Conservation (phyloP, 53 echinoderm and acorn worm species). For the Apostichopus leukothele region DNA sequence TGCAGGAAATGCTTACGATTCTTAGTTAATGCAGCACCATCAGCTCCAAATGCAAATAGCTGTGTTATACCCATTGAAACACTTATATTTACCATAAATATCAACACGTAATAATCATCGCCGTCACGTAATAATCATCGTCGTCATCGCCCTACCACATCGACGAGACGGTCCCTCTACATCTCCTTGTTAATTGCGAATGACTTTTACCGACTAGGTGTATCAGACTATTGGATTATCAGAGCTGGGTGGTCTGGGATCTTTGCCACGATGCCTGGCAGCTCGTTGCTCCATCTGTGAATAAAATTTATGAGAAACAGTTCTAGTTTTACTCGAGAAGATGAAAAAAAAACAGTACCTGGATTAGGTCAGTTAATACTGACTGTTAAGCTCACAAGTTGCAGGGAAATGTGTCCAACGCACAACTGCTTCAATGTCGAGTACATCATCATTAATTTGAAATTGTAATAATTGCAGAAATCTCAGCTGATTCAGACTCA, state of each 20-base stretch:
- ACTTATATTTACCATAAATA: neutral
- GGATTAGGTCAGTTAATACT: neutral
- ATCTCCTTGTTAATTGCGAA: neutral
- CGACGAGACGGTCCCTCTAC: neutral
- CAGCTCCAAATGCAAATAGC: neutral
- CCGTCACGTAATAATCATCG: neutral
- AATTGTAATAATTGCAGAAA: neutral
- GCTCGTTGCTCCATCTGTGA: constrained; percentile 28
- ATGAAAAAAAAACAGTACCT: neutral
- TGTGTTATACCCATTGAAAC: neutral
- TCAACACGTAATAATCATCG: too few relatives aligned
- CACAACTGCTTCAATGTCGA: neutral
- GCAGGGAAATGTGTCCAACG: too few relatives aligned
- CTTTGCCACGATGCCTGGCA: constrained; percentile 1
- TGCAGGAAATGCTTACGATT: neutral
- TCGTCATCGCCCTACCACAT: neutral
- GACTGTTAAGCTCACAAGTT: neutral
- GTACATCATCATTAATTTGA: neutral
- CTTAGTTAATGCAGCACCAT: neutral
- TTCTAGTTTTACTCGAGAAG: neutral
- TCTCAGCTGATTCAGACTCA: neutral
- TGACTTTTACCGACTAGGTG: neutral
- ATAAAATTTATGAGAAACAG: neutral
- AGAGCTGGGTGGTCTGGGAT: neutral
- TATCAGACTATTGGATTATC: constrained; percentile 21